These are phyloP conservation scores for Tanypteryx hageni DNA, from an alignment of 2,888 invertebrate species.

Conservation along the genomic window DNA sequence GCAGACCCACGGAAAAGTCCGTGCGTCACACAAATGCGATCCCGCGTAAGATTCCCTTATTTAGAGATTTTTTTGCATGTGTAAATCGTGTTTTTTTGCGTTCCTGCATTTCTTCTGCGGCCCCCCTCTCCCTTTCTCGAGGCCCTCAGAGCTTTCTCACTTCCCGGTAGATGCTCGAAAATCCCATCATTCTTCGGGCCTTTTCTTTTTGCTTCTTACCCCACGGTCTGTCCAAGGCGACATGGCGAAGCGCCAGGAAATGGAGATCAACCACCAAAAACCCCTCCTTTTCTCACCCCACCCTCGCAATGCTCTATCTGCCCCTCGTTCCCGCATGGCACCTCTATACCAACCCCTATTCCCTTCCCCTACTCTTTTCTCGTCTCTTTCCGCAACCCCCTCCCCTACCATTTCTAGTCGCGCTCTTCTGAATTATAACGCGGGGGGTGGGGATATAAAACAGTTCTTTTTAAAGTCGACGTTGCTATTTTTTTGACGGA, in stretches of 20 bases:
- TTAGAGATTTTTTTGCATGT: no score
- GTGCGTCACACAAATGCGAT: neutral
- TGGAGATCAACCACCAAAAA: slow-evolving; percentile 56
- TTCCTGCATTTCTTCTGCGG: no score
- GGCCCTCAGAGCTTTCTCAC: neutral
- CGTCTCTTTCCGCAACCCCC: neutral
- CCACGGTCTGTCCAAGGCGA: slow-evolving; percentile 44
- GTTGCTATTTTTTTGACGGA: neutral
- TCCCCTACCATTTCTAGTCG: neutral
- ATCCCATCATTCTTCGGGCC: slow-evolving; percentile 20
- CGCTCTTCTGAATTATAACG: slow-evolving; percentile 41
- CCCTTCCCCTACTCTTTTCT: neutral
- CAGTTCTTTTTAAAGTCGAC: slow-evolving; percentile 8
- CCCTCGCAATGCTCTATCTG: neutral
- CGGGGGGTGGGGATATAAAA: neutral
- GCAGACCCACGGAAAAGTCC: neutral
- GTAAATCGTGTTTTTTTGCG: no score
- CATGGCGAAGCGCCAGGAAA: slow-evolving; percentile 61
- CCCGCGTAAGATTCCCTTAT: neutral
- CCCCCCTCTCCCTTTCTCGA: neutral
- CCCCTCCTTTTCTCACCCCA: neutral
- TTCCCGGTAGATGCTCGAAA: slow-evolving; percentile 26
- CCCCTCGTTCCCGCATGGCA: neutral
- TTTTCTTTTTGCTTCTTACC: slow-evolving; percentile 1
- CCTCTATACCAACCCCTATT: neutral